These are phyloP conservation scores for Agonopterix alstromeriana DNA, from an alignment of 2,888 invertebrate genomes.

Conservation along the genomic window DNA sequence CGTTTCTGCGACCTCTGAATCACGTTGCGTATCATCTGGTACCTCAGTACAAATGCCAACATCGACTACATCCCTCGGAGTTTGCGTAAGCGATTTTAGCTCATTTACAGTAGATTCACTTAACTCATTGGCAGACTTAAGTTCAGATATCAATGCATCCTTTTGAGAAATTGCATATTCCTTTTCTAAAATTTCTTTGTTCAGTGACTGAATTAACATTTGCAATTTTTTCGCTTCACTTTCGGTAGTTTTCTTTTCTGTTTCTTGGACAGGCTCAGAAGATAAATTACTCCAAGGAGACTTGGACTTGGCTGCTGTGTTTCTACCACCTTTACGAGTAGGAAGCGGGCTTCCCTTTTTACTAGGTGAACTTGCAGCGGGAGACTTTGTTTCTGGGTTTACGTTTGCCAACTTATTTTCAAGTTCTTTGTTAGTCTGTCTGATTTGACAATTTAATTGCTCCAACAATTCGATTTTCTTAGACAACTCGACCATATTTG, in stretches of 20 bases:
- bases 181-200: constrained; percentile 67
- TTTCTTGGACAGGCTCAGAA: constrained; percentile 51
- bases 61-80: constrained; percentile 28
- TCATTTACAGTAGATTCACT: constrained; percentile 25
- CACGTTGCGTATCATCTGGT: constrained; percentile 11
- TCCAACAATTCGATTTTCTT: constrained; percentile 72
- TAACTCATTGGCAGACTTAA: constrained; percentile 28
- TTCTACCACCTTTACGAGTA: constrained; percentile 56
- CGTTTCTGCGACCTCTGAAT: background rate
- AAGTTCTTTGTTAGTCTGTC: constrained; percentile 70
- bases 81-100: constrained; percentile 15
- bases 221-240: constrained; percentile 52
- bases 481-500: constrained; percentile 56
- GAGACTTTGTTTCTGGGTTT: constrained; percentile 41
- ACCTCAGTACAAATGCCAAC: constrained; percentile 38
- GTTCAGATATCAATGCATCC: constrained; percentile 56
- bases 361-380: constrained; percentile 31
- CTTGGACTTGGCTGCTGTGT: constrained; percentile 54
- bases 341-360: constrained; percentile 61
- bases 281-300: constrained; percentile 67
- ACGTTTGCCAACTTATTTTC: constrained; percentile 63
- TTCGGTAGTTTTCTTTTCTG: constrained; percentile 53
- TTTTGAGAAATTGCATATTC: constrained; percentile 61
- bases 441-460: constrained; percentile 70
- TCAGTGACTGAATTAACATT: constrained; percentile 57